phyloP scores from a whole-genome alignment of 1,140 invertebrate species.

The Brachionus sp. region DNA sequence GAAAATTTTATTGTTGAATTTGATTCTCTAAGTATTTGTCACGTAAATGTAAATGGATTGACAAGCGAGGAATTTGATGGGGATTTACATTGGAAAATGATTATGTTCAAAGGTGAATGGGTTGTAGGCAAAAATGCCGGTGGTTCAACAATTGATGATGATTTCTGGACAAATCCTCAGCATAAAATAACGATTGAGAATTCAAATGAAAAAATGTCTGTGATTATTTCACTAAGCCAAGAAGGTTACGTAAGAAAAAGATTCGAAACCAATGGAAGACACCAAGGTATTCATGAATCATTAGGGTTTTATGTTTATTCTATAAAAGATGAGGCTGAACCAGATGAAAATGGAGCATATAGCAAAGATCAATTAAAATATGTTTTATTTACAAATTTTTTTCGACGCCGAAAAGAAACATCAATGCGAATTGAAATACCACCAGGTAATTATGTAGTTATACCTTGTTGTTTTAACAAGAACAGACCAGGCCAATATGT shows the following conservation, averaged over 20 bases:
- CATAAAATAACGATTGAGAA: not conserved
- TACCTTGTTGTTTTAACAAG: constrained; percentile 77
- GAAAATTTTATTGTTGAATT: constrained; percentile 59
- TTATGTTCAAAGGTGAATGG: constrained; percentile 51
- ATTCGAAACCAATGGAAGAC: constrained; percentile 26
- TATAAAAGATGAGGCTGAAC: constrained; percentile 55
- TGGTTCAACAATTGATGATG: constrained; percentile 51
- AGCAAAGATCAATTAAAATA: constrained; percentile 79
- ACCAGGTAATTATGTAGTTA: constrained; percentile 73
- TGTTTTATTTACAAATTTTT: constrained; percentile 86
- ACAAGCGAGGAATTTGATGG: constrained; percentile 84
- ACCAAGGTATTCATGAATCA: not conserved
- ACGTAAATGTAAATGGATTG: constrained; percentile 61
- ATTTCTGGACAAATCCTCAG: constrained; percentile 41
- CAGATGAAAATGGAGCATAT: constrained; percentile 63
- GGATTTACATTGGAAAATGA: constrained; percentile 54
- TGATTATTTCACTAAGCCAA: constrained; percentile 3
- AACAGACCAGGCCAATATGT: not conserved
- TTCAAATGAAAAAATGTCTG: not conserved
- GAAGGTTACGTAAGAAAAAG: not conserved
- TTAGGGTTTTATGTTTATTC: constrained; percentile 80
- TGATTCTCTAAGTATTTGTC: constrained; percentile 69
- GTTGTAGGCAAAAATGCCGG: constrained; percentile 51
- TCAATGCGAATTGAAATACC: constrained; percentile 71
- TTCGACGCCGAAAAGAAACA: constrained; percentile 79